Conservation (phyloP, 1,140 invertebrate species). For the Trachymyrmex cornetzi region DNA sequence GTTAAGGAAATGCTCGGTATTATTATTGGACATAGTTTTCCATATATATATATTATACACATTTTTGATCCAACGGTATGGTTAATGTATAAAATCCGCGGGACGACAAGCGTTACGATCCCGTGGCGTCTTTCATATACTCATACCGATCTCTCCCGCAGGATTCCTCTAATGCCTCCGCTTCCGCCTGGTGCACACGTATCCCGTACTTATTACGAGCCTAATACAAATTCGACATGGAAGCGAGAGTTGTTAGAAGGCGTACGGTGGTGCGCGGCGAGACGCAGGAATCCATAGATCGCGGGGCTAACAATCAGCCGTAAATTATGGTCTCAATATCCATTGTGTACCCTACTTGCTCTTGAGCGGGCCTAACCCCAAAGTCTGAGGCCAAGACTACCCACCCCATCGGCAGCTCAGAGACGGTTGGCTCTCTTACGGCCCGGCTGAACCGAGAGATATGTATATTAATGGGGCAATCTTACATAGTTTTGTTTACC, state of each 20-base stretch:
- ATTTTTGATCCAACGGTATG: neutral
- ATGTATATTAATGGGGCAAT: slow-evolving; percentile 88
- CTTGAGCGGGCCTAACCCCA: slow-evolving; percentile 83
- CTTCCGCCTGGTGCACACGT: slow-evolving; percentile 40
- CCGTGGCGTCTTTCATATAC: slow-evolving; percentile 57
- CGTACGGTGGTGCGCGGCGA: slow-evolving; percentile 71
- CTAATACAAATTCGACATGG: slow-evolving; percentile 83
- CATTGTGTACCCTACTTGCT: slow-evolving; percentile 86
- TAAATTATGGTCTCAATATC: slow-evolving; percentile 88
- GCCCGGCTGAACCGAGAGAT: slow-evolving; percentile 86
- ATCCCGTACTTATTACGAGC: slow-evolving; percentile 72
- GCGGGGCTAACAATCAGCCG: slow-evolving; percentile 86
- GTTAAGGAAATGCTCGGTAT: neutral
- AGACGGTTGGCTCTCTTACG: slow-evolving; percentile 75
- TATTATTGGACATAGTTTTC: neutral
- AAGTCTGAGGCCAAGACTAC: slow-evolving; percentile 86
- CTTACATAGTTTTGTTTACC: slow-evolving; percentile 88
- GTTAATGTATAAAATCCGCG: neutral
- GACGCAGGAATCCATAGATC: slow-evolving; percentile 86
- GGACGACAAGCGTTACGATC: slow-evolving; percentile 24
- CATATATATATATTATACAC: neutral
- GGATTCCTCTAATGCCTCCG: slow-evolving; percentile 63
- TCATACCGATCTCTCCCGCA: slow-evolving; percentile 50
- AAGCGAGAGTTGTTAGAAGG: slow-evolving; percentile 78
- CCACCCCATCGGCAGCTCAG: slow-evolving; percentile 76